Evolutionary conservation across 2,888 invertebrate genomes (phyloP), one percentile per base, ranked within the genome.

Genomic region (Apamea crenata): DNA sequence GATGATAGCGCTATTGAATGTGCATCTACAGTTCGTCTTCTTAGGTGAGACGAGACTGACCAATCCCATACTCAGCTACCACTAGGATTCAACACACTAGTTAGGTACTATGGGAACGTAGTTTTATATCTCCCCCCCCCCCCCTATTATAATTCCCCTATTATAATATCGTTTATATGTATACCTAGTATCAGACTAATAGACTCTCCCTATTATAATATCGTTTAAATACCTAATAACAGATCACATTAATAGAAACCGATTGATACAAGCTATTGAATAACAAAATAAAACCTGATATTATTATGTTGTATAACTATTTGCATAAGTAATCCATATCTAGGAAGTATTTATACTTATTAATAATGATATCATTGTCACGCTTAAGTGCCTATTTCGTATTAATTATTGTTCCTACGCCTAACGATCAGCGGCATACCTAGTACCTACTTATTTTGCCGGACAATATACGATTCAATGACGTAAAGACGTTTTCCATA

Each of bases 211-310:
- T 69, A 1, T 25, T 0, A 10, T n/a, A 32, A 32, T 21, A 69
- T 44, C 18, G 18, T 56, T 25, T 25, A 68, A 16, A n/a, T 25
- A 44, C 44, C 4, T 59, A 50, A 18, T 50, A 50, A 50, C 7
- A 50, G 18, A 50, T 50, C 29, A 40, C 21, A 63, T 44, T 21
- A 63, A 77, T 77, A 47, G 16, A 18, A 70, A 74, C 47, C 65
- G 21, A 74, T 83, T 78, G 21, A 61, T 25, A 63, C 69, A 36
- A 44, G 61, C 10, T 71, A 63, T 67, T 59, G 18, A 74, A 69
- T 82, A 61, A 61, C 78, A 70, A 83, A 72, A 84, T 68, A 59
- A 83, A 74, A 80, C 72, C 40, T 72, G 80, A 75, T 75, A 75
- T 44, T 18, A 29, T 65, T 36, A 61, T 67, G 14, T 80, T 21